phyloP scores from a whole-genome alignment of 2,888 invertebrate genomes.

The Lutraria lutraria region DNA sequence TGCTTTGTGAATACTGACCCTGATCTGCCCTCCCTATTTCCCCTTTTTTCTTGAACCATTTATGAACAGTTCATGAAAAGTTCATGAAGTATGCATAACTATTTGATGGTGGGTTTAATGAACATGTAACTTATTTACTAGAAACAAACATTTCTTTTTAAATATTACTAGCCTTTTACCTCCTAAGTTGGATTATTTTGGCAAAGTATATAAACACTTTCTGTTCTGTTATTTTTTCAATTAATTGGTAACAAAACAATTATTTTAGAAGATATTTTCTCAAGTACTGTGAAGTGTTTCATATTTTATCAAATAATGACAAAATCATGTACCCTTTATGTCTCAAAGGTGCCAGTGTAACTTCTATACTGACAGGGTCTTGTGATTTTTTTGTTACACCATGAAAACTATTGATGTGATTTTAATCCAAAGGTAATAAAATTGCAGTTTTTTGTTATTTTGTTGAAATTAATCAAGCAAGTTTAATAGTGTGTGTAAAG shows the following conservation, averaged over 20 bases:
- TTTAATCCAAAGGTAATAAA: background rate
- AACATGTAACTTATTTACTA: too few species aligned
- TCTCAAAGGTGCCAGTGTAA: background rate
- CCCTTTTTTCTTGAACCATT: too few species aligned
- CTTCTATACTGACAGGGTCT: background rate
- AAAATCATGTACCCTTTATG: constrained; percentile 12
- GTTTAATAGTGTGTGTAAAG: background rate
- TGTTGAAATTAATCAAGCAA: constrained; percentile 19
- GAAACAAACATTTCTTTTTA: too few species aligned
- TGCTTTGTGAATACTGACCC: too few species aligned
- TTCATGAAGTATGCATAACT: too few species aligned
- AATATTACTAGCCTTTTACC: background rate
- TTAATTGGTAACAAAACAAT: constrained; percentile 26
- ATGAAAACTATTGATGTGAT: constrained; percentile 2
- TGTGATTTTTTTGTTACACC: background rate
- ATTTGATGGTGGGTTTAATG: too few species aligned
- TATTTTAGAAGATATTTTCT: background rate
- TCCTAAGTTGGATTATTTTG: constrained; percentile 18
- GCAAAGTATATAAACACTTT: constrained; percentile 10
- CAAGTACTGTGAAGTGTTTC: background rate
- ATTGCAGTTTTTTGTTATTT: constrained; percentile 19
- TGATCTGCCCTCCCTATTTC: too few species aligned
- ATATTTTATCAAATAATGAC: constrained; percentile 6
- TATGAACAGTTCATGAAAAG: too few species aligned
- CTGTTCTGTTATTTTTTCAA: constrained; percentile 29